A percentile compares a stretch with the other conserved stretches of the same genome.
Conservation (phyloP, 2,888 invertebrate genomes). For the Electrophaes corylata region DNA sequence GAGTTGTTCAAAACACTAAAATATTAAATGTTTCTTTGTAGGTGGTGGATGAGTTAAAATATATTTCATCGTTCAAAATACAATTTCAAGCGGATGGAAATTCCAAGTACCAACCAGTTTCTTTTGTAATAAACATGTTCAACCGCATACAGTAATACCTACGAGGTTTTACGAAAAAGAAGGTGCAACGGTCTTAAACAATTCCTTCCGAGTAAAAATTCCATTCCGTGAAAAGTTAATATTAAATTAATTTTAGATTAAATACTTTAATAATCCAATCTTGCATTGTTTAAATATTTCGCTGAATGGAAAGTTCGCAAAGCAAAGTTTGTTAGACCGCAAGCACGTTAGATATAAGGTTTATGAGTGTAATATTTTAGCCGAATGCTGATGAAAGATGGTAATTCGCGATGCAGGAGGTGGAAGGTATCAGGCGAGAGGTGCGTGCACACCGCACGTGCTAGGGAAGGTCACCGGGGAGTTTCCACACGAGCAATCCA, state of each 20-base stretch:
- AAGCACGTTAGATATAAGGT: constrained; percentile 46
- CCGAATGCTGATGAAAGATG: constrained; percentile 49
- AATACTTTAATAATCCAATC: background rate
- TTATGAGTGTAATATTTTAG: constrained; percentile 43
- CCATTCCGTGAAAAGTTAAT: constrained; percentile 2
- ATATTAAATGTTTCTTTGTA: too few relatives aligned
- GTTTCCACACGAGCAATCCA: constrained; percentile 54
- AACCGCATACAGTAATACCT: background rate
- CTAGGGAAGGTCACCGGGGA: constrained; percentile 53
- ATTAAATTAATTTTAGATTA: background rate
- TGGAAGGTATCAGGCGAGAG: constrained; percentile 45
- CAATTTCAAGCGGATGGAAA: background rate
- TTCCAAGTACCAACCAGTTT: constrained; percentile 5
- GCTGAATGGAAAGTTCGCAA: constrained; percentile 52
- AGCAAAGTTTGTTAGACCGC: constrained; percentile 48
- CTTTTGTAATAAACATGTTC: constrained; percentile 3
- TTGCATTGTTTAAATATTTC: constrained; percentile 37
- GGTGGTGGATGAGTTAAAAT: background rate
- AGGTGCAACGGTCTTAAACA: constrained; percentile 8
- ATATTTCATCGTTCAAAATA: background rate
- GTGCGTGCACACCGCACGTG: constrained; percentile 59
- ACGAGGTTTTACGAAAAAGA: constrained; percentile 3
- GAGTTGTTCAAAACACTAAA: too few relatives aligned
- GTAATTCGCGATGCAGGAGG: constrained; percentile 61
- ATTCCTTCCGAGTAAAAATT: constrained; percentile 17